Evolutionary conservation across 2,888 invertebrate genomes (phyloP).

Genomic region (Cordilura impudica): DNA sequence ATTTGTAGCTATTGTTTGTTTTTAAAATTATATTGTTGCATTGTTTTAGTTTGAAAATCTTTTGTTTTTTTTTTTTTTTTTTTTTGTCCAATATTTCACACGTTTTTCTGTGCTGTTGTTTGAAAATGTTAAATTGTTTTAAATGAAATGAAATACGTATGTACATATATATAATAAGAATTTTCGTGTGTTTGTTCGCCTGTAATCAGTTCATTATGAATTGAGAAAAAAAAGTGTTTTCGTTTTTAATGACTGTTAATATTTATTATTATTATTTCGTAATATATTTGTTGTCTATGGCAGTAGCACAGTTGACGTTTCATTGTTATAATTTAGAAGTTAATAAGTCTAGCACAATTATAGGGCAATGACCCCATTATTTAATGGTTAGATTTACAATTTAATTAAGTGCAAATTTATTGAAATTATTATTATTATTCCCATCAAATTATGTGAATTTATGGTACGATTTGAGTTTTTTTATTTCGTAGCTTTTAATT

Average conservation of each 20-base stretch:
- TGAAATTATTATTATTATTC: no score
- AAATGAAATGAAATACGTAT: no score
- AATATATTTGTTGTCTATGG: neutral
- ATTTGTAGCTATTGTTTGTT: neutral
- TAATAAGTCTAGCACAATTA: neutral
- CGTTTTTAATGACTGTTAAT: neutral
- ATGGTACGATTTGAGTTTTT: no score
- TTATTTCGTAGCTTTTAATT: no score
- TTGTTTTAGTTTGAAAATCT: neutral
- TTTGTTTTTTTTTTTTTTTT: no score
- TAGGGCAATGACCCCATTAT: constrained; percentile 46
- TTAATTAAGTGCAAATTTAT: no score
- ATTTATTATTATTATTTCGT: neutral
- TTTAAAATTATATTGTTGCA: neutral
- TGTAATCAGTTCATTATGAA: neutral
- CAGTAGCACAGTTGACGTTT: neutral
- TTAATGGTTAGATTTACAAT: neutral
- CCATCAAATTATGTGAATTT: no score
- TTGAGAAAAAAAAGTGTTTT: neutral
- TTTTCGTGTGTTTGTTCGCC: neutral
- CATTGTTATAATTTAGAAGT: neutral
- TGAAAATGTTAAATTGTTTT: no score
- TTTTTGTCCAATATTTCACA: neutral
- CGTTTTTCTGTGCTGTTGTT: neutral
- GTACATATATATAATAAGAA: no score